Base-by-base conservation (phyloP, 92 coral and sea anemone species). In the Desmophyllum pertusum region DNA sequence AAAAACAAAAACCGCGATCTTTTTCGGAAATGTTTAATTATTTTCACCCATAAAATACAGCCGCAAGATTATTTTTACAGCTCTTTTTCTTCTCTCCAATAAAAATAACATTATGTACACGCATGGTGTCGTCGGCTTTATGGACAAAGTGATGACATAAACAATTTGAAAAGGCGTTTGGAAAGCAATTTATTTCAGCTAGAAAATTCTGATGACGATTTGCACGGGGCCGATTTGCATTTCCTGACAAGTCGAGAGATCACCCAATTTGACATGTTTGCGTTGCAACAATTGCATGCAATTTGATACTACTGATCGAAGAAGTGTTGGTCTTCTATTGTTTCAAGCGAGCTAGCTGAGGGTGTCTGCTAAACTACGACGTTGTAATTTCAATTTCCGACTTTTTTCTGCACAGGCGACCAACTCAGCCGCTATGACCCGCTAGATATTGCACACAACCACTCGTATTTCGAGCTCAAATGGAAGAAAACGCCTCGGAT, bases 341-440 rank as follows among this genome's bases (percentile, higher is more conserved):
- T 67, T 67, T 31, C 71, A 37, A 50, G 2, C 18, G 18, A 50
- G 55, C 3, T 50, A n/a, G n/a, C n/a, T n/a, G n/a, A n/a, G n/a
- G n/a, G n/a, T n/a, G n/a, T n/a, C n/a, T 53, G 61, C 61, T 17
- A 57, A 25, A 13, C 62, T 1, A 3, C 1, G 30, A 0, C 11
- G 15, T 35, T 67, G 40, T 43, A 67, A 3, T 62, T 59, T 14
- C 0, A 27, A 30, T 35, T 72, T 36, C 21, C 77, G 37, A 25
- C 51, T 76, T 76, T 74, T 27, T 38, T 40, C 38, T 55, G 23
- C 38, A 42, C 83, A 78, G 83, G 71, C 66, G 57, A 59, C 53
- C 62, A 36, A 64, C 37, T 42, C 25, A 30, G 72, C 15, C 27
- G 15, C 7, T 63, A 78, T 78, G 55, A 41, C 39, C 41, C 68